phyloP scores from a whole-genome alignment of 35 echinoderm and acorn worm genomes.

The Acanthaster planci region DNA sequence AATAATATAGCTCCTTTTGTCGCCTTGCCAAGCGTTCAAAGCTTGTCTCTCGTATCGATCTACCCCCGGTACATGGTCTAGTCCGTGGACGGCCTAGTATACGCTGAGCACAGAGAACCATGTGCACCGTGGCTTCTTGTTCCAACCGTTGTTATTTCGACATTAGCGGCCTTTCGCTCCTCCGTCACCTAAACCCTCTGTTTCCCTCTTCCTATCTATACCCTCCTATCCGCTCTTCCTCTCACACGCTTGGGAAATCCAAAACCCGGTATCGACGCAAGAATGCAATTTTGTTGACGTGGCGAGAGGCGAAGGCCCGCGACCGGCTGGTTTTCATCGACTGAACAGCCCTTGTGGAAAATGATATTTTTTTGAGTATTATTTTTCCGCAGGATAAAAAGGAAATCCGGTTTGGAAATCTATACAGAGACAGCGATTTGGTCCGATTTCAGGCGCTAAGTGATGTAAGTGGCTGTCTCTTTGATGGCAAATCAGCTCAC shows the following conservation, averaged over 20 bases:
- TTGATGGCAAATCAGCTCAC: background rate
- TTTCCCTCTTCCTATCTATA: background rate
- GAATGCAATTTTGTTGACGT: background rate
- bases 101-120: background rate
- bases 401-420: conserved; percentile 12
- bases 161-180: background rate
- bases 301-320: background rate
- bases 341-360: conserved; percentile 5
- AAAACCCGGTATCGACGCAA: conserved; percentile 14
- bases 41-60: conserved; percentile 17
- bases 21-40: background rate
- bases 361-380: conserved; percentile 30
- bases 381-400: conserved; percentile 10
- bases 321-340: background rate
- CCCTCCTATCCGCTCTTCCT: background rate
- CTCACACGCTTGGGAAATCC: conserved; percentile 10
- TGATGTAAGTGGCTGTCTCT: conserved; percentile 8
- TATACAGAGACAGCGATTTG: conserved; percentile 21
- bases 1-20: conserved; percentile 20
- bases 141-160: background rate
- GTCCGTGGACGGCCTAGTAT: background rate
- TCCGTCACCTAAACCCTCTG: background rate
- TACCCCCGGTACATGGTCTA: background rate
- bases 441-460: background rate
- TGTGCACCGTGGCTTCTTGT: background rate